Evolutionary conservation across 2,797 vertebrate genomes (phyloP).

Genomic region (Falco concolor): DNA sequence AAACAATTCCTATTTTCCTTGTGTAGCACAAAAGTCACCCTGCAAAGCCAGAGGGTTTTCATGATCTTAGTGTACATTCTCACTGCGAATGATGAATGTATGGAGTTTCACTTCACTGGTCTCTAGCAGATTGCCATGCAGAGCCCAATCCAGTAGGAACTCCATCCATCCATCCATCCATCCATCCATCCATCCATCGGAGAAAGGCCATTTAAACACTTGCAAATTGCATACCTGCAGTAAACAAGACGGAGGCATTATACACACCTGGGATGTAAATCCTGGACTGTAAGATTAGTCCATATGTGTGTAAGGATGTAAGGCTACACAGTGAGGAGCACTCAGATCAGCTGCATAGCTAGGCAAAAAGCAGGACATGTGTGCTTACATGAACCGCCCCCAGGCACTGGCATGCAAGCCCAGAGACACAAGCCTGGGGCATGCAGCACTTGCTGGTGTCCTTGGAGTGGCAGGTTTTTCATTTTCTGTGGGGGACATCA

Average conservation of each 20-base stretch:
- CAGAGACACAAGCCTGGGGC: neutral
- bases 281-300: neutral
- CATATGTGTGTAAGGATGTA: neutral
- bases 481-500: neutral
- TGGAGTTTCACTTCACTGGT: neutral
- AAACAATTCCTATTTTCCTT: neutral
- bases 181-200: neutral
- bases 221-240: neutral
- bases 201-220: neutral
- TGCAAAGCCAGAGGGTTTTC: neutral
- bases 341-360: neutral
- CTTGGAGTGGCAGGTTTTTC: neutral
- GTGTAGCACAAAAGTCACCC: neutral
- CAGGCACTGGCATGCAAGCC: neutral
- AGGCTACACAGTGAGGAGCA: fast-evolving
- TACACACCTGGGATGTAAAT: neutral
- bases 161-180: neutral
- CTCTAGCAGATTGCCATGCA: neutral
- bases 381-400: too few relatives aligned
- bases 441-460: neutral
- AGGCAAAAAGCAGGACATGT: neutral
- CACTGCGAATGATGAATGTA: neutral
- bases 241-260: neutral
- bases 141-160: neutral
- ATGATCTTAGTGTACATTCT: neutral